Percentiles rank a stretch among this genome's conserved stretches.
phyloP scores from a whole-genome alignment of 2,113 vertebrate species.

The Serinus canaria region DNA sequence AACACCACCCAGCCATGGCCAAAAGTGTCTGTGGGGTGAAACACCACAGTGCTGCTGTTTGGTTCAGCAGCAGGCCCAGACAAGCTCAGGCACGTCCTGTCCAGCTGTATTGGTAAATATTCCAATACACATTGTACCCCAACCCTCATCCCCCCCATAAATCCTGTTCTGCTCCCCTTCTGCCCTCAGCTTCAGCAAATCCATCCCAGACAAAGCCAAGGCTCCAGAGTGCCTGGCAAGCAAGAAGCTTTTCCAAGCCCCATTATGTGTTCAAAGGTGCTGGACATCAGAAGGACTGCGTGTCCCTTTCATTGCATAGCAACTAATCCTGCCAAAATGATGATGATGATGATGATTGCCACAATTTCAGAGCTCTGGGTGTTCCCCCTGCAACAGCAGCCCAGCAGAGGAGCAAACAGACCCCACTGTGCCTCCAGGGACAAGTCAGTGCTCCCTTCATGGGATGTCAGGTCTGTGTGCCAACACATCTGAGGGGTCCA shows the following conservation, averaged over 20 bases:
- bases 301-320: not conserved
- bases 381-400: not conserved
- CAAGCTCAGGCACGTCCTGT: no score
- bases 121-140: not conserved
- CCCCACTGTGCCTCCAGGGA: accelerated
- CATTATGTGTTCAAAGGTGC: not conserved
- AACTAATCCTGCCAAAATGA: not conserved
- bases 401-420: not conserved
- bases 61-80: no score
- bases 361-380: not conserved
- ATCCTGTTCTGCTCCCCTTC: not conserved
- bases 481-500: not conserved
- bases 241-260: not conserved
- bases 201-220: not conserved
- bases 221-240: accelerated
- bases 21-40: no score
- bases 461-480: not conserved
- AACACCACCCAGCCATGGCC: no score
- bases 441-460: not conserved
- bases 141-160: accelerated
- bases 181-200: not conserved
- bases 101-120: no score
- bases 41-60: no score
- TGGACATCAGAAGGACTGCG: not conserved
- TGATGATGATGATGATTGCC: no score